A percentile compares a stretch with the other conserved stretches of the same genome.
Evolutionary conservation across 2,797 vertebrate genomes (phyloP).

Genomic region (Anolis apletophallus): DNA sequence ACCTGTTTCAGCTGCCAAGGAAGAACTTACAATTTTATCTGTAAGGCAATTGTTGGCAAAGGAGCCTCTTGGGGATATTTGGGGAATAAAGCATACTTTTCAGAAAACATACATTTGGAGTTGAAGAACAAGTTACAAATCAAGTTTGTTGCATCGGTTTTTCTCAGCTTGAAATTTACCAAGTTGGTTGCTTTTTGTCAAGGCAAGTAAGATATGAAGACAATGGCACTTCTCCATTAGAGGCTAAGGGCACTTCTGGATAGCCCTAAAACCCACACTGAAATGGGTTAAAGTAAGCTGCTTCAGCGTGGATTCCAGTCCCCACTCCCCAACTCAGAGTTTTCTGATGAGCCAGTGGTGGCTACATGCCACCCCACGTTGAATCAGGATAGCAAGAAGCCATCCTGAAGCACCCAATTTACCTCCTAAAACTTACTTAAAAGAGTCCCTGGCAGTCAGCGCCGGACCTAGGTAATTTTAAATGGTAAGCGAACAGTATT

Average conservation of each 20-base stretch:
- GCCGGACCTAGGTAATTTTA: no score
- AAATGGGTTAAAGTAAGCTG: no score
- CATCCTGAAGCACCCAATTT: no score
- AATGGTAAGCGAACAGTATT: no score
- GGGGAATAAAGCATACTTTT: slow-evolving; percentile 26
- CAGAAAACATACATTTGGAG: slow-evolving; percentile 29
- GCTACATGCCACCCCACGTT: no score
- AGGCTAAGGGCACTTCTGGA: background rate
- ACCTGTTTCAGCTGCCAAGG: slow-evolving; percentile 43
- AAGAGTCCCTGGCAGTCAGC: no score
- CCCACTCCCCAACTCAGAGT: no score
- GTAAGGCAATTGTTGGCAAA: slow-evolving; percentile 47
- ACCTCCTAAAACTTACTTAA: no score
- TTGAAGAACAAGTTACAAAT: slow-evolving; percentile 29
- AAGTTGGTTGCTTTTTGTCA: slow-evolving; percentile 19
- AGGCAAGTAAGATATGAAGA: slow-evolving; percentile 20
- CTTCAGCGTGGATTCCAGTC: no score
- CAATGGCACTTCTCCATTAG: slow-evolving; percentile 9
- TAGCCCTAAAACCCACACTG: no score
- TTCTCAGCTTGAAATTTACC: slow-evolving; percentile 40
- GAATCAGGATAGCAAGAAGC: no score
- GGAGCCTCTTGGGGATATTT: slow-evolving; percentile 18
- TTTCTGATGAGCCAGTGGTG: no score
- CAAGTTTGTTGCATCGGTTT: slow-evolving; percentile 35
- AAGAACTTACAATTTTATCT: slow-evolving; percentile 41